These are phyloP conservation scores for Noctua fimbriata DNA, from an alignment of 2,888 invertebrate species.

Conservation along the genomic window DNA sequence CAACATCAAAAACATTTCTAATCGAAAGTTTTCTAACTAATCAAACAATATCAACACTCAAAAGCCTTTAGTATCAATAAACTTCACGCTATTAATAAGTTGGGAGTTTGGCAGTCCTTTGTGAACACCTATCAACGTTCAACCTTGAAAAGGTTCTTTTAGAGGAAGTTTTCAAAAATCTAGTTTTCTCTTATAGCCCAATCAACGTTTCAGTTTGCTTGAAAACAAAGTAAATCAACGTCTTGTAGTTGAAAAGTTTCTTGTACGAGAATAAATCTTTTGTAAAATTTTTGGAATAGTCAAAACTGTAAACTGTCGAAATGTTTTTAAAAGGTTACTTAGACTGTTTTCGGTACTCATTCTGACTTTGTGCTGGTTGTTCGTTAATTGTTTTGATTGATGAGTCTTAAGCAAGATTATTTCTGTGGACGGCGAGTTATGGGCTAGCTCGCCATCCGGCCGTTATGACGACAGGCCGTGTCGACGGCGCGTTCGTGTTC, in stretches of 20 bases:
- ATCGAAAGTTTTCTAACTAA: conserved; percentile 40
- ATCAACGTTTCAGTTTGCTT: conserved; percentile 58
- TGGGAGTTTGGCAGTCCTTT: conserved; percentile 27
- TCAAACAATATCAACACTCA: conserved; percentile 36
- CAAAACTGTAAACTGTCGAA: neutral
- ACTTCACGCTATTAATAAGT: conserved; percentile 23
- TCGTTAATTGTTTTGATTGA: neutral
- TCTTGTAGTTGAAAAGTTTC: conserved; percentile 52
- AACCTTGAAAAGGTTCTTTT: neutral
- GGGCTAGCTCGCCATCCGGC: no score
- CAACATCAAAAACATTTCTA: conserved; percentile 36
- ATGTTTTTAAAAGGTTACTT: neutral
- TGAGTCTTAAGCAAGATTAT: neutral
- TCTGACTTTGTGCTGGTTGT: neutral
- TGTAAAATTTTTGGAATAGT: neutral
- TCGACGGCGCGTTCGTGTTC: no score
- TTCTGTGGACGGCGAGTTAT: no score
- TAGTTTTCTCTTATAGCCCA: conserved; percentile 41
- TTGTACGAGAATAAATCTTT: conserved; percentile 2
- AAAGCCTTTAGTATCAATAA: conserved; percentile 27
- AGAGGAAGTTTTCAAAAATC: conserved; percentile 32
- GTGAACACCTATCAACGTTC: conserved; percentile 14
- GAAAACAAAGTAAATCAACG: conserved; percentile 75
- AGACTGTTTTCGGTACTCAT: neutral
- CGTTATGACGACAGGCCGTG: no score